phyloP scores from a whole-genome alignment of 2,888 invertebrate genomes.

The Balanococcus diminutus region DNA sequence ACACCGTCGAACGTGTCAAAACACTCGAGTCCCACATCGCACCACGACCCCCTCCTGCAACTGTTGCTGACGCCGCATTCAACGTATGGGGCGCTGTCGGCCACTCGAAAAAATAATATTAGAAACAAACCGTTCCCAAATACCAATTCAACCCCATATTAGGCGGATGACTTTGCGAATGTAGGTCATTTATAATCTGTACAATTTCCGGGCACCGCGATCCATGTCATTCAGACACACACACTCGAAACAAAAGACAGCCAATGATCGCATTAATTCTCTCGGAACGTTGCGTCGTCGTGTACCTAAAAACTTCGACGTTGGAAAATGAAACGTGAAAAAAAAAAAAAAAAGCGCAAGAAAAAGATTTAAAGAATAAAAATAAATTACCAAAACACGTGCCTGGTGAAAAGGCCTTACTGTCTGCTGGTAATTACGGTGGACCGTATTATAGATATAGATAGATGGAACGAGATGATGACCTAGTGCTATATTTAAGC shows the following conservation, averaged over 20 bases:
- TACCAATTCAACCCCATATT: neutral
- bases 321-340: no score
- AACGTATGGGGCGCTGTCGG: no score
- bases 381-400: constrained; percentile 37
- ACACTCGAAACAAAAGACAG: neutral
- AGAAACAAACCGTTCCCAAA: neutral
- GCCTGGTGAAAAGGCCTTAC: neutral
- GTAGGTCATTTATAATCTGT: neutral
- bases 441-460: neutral
- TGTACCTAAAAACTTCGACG: neutral
- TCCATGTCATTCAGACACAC: neutral
- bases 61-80: no score
- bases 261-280: neutral
- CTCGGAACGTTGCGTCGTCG: neutral
- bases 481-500: neutral
- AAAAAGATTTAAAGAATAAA: neutral
- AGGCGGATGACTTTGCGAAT: neutral
- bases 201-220: neutral
- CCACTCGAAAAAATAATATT: neutral
- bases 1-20: no score
- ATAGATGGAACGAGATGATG: constrained; percentile 5
- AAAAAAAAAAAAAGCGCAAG: neutral
- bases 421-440: constrained; percentile 18
- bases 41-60: no score
- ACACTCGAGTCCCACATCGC: no score